phyloP scores from a whole-genome alignment of 92 coral and sea anemone species.

The Zoanthus sociatus region DNA sequence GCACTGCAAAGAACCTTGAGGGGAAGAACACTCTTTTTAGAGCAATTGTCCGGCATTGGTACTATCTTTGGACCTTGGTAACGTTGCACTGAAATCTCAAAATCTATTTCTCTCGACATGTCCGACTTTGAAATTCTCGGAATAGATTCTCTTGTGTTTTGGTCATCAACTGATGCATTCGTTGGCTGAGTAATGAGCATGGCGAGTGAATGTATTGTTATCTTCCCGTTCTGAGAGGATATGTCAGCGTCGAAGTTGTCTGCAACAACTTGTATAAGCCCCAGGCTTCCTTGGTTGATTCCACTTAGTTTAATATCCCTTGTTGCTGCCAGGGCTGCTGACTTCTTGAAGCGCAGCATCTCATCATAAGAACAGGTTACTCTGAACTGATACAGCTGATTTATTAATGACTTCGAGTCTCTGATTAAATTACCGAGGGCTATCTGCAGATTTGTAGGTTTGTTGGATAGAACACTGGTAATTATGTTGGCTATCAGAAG shows the following conservation, averaged over 20 bases:
- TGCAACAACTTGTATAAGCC: slow-evolving; percentile 71
- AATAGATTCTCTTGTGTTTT: too few species aligned
- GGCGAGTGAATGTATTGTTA: slow-evolving; percentile 65
- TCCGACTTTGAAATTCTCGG: too few species aligned
- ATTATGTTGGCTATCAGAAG: slow-evolving; percentile 64
- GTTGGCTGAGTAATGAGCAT: slow-evolving; percentile 68
- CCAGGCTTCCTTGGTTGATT: slow-evolving; percentile 43
- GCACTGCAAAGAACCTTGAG: slow-evolving; percentile 65
- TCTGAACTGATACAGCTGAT: slow-evolving; percentile 59
- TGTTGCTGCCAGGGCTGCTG: slow-evolving; percentile 72
- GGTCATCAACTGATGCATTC: slow-evolving; percentile 15
- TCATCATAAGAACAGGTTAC: slow-evolving; percentile 80
- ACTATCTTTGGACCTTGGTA: slow-evolving; percentile 76
- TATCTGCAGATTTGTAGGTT: slow-evolving; percentile 60
- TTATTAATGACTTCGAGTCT: slow-evolving; percentile 51
- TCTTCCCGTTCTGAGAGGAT: slow-evolving; percentile 69
- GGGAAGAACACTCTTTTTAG: slow-evolving; percentile 61
- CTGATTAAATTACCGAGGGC: slow-evolving; percentile 63
- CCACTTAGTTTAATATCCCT: slow-evolving; percentile 55
- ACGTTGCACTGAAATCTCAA: slow-evolving; percentile 60
- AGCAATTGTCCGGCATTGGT: slow-evolving; percentile 56
- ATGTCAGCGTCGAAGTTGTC: slow-evolving; percentile 75
- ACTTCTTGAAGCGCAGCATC: slow-evolving; percentile 60
- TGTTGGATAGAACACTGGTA: slow-evolving; percentile 59
- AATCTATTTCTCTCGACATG: slow-evolving; percentile 10